Evolutionary conservation across 2,797 vertebrate species (phyloP).

Genomic region (Threskiornis aethiopicus): DNA sequence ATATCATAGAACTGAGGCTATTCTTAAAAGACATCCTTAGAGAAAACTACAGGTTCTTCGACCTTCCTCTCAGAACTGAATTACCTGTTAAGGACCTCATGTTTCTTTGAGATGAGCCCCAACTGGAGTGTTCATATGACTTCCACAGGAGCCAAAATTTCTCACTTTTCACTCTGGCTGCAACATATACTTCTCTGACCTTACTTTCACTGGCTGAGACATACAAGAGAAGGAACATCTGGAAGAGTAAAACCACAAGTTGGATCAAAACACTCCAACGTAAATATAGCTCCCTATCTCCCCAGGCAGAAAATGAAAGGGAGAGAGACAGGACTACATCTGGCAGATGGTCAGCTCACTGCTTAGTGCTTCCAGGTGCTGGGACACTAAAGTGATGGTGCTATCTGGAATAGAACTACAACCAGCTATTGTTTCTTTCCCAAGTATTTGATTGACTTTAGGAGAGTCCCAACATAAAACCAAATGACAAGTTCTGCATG

Average conservation of each 20-base stretch:
- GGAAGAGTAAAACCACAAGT: not conserved
- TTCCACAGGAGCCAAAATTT: not conserved
- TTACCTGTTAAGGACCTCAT: not conserved
- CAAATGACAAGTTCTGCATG: not conserved
- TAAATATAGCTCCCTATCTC: not conserved
- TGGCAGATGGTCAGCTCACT: not conserved
- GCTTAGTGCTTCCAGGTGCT: not conserved
- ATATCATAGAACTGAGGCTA: not conserved
- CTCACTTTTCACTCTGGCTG: not conserved
- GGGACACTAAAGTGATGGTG: not conserved
- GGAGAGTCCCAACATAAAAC: not conserved
- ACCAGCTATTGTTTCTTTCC: not conserved
- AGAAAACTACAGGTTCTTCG: not conserved
- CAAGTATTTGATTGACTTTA: not conserved
- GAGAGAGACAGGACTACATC: not conserved
- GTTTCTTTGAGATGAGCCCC: not conserved
- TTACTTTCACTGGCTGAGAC: not conserved
- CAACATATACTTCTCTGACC: not conserved
- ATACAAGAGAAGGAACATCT: not conserved
- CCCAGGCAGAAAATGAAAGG: not conserved
- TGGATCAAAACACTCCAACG: not conserved
- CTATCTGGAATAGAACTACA: not conserved
- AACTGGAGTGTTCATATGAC: not conserved
- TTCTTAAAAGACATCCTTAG: not conserved
- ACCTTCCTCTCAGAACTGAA: not conserved